Percentiles rank a stretch among this genome's conserved stretches.
Evolutionary conservation across 2,113 vertebrate species (phyloP).

Genomic region (Cebidichthys violaceus): DNA sequence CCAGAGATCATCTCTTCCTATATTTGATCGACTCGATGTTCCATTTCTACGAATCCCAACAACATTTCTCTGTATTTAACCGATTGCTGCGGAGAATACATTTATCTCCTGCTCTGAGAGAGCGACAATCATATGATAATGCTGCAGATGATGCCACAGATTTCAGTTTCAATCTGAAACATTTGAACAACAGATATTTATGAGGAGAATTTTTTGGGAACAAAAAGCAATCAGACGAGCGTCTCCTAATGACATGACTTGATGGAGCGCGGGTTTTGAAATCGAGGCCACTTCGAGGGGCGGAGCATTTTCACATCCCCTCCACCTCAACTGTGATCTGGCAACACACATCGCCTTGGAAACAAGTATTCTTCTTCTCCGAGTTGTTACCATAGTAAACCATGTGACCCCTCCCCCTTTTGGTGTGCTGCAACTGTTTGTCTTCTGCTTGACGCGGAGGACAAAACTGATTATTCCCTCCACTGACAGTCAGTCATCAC

Average conservation of each 20-base stretch:
- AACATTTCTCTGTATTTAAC: background rate
- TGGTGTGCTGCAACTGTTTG: constrained; percentile 27
- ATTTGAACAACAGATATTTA: constrained; percentile 18
- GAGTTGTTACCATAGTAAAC: constrained; percentile 61
- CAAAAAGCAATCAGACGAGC: constrained; percentile 26
- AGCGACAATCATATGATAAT: constrained; percentile 15
- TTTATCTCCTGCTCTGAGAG: constrained; percentile 17
- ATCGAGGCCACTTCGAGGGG: background rate
- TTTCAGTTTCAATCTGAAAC: constrained; percentile 26
- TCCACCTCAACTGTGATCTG: constrained; percentile 27
- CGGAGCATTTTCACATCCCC: constrained; percentile 34
- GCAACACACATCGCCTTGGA: constrained; percentile 67
- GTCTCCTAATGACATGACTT: constrained; percentile 16
- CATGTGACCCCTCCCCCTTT: constrained; percentile 63
- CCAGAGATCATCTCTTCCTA: constrained; percentile 20
- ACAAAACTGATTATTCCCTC: constrained; percentile 39
- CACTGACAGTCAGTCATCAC: background rate
- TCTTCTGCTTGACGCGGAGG: constrained; percentile 7
- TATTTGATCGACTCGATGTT: constrained; percentile 9
- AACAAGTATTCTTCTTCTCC: constrained; percentile 63
- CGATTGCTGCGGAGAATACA: background rate
- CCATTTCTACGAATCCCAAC: background rate
- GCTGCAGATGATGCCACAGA: constrained; percentile 4
- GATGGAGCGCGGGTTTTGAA: constrained; percentile 12
- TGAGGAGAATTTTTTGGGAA: background rate